These are phyloP conservation scores for Drosophila sordidula DNA, from an alignment of 2,888 invertebrate genomes.

Conservation along the genomic window DNA sequence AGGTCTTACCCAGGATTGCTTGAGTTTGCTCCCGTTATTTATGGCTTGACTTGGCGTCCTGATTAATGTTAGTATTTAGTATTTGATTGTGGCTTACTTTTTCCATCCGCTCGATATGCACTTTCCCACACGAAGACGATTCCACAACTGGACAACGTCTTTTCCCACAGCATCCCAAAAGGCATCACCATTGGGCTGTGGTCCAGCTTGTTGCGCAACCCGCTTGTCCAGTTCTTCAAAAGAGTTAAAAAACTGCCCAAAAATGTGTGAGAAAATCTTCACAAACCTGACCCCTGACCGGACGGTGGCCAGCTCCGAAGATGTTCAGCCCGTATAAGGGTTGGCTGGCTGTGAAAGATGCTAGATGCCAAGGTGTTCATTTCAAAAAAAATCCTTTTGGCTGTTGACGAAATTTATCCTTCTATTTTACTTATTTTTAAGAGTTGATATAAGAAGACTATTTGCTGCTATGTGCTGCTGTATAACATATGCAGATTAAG, in stretches of 20 bases:
- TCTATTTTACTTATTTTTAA: background rate
- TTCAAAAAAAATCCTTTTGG: no score
- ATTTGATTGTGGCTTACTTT: conserved; percentile 40
- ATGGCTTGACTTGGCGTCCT: conserved; percentile 56
- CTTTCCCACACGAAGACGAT: conserved; percentile 60
- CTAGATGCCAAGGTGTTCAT: conserved; percentile 7
- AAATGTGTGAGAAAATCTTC: conserved; percentile 79
- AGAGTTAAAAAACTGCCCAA: conserved; percentile 69
- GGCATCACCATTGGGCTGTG: conserved; percentile 13
- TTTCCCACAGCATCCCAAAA: conserved; percentile 66
- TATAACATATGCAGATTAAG: no score
- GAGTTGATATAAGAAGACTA: no score
- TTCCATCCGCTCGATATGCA: conserved; percentile 8
- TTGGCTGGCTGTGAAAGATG: conserved; percentile 58
- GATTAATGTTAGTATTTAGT: conserved; percentile 52
- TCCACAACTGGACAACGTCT: conserved; percentile 59
- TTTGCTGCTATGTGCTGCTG: no score
- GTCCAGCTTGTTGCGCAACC: conserved; percentile 42
- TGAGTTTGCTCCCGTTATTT: conserved; percentile 48
- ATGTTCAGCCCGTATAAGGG: conserved; percentile 50
- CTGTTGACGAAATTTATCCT: background rate
- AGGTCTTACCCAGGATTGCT: conserved; percentile 52
- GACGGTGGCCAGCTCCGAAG: conserved; percentile 31
- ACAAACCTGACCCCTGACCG: conserved; percentile 78
- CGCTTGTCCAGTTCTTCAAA: conserved; percentile 66